Evolutionary conservation across 2,113 vertebrate genomes (phyloP), one percentile per base, ranked within the genome.

Genomic region (Proteles cristata): DNA sequence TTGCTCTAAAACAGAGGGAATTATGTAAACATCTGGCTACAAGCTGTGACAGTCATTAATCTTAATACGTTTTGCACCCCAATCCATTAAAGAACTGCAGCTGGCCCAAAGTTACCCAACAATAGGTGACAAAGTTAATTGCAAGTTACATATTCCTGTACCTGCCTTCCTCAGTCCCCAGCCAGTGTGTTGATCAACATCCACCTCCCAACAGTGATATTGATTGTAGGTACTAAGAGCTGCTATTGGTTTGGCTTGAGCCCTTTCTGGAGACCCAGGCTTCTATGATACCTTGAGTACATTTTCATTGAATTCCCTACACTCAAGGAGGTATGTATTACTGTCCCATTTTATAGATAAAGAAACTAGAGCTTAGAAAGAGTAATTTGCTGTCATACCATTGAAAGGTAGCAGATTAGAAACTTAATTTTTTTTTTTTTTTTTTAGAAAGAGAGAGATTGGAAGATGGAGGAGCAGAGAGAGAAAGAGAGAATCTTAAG

Each of bases 11-110:
- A 96, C 93, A 92, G 74, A 91, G 73, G 69, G 45, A 95, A 93
- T 92, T 94, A 45, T 96, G 92, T 97, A 96, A 97, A 98, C 96
- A 98, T 98, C 95, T 97, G 97, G 88, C 87, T 97, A 73, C 88
- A 96, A 96, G 88, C 93, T 97, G 92, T 90, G 96, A 95, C 90
- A 82, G 90, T 85, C 97, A 97, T 97, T 96, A 94, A 97, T 97
- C 95, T 93, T 96, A 94, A 96, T 94, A 94, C 81, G 61, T 93
- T 81, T 77, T 39, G 58, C 25, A 77, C 87, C 86, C 88, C 69
- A 82, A 91, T 83, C 97, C 93, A 94, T 96, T 98, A 97, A 98
- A 79, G 90, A 97, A 90, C 28, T 93, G 35, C 35, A 11, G 85
- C 97, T 96, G 97, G 96, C 88, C 96, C 95, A 97, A 93, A 95